Conservation (phyloP, 2,888 invertebrate species). For the Epistrophe eligans region DNA sequence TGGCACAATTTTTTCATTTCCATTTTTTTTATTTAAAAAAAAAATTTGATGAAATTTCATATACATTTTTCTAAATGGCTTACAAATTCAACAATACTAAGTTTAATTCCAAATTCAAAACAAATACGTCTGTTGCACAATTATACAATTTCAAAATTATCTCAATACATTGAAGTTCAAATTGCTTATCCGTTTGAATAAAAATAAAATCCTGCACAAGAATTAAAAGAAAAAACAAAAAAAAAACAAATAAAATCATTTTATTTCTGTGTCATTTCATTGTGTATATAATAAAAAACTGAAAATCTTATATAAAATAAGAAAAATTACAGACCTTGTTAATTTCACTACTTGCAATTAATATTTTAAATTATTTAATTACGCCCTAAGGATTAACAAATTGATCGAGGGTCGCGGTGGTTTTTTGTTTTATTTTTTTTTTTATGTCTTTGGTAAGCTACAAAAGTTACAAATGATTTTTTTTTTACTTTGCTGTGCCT, state of each 20-base stretch:
- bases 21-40: too few species aligned
- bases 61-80: too few species aligned
- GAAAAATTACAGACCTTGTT: constrained; percentile 57
- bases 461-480: constrained; percentile 12
- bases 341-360: constrained; percentile 59
- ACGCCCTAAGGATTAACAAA: constrained; percentile 60
- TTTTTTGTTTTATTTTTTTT: constrained; percentile 1
- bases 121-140: too few species aligned
- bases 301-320: constrained; percentile 57
- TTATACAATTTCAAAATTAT: too few species aligned
- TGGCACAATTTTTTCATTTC: too few species aligned
- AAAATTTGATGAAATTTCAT: too few species aligned
- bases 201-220: not conserved
- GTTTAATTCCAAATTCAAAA: too few species aligned
- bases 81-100: too few species aligned
- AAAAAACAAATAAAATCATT: not conserved
- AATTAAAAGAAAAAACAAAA: not conserved
- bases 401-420: constrained; percentile 50
- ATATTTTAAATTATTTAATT: constrained; percentile 69
- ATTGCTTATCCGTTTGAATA: not conserved
- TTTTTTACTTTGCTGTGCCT: constrained; percentile 9
- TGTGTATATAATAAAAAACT: constrained; percentile 24
- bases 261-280: not conserved
- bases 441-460: constrained; percentile 20
- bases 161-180: too few species aligned